Evolutionary conservation across 1,140 invertebrate genomes (phyloP).

Genomic region (Panagrolaimus sp.): DNA sequence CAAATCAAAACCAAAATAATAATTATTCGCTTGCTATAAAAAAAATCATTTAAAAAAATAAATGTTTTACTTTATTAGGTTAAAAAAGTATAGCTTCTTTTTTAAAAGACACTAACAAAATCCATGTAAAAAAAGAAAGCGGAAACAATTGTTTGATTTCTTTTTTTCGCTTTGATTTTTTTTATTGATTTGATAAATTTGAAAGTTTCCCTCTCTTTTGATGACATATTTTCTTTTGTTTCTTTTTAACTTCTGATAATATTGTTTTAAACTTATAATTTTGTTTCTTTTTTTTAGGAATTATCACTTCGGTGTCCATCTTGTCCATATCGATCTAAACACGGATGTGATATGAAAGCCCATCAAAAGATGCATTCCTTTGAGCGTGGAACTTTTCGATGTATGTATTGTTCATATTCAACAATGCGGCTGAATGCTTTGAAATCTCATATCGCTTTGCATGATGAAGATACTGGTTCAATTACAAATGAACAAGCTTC

Average conservation of each 20-base stretch:
- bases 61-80: no score
- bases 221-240: neutral
- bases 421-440: constrained; percentile 13
- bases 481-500: neutral
- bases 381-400: constrained; percentile 2
- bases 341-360: constrained; percentile 42
- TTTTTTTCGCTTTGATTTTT: neutral
- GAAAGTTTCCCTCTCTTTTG: neutral
- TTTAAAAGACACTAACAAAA: no score
- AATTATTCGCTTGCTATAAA: neutral
- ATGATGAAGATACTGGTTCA: neutral
- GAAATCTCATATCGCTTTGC: neutral
- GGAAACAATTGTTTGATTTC: neutral
- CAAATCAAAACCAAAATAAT: neutral
- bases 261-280: neutral
- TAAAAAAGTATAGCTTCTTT: no score
- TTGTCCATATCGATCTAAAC: constrained; percentile 36
- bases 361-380: constrained; percentile 29
- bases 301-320: constrained; percentile 21
- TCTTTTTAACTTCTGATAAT: neutral
- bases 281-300: constrained; percentile 17
- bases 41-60: no score
- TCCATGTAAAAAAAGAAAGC: neutral
- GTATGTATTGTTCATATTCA: constrained; percentile 9
- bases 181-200: neutral